A percentile compares a stretch with the other conserved stretches of the same genome.
phyloP scores from a whole-genome alignment of 1,140 invertebrate genomes.

The Sycophaga agraensis region DNA sequence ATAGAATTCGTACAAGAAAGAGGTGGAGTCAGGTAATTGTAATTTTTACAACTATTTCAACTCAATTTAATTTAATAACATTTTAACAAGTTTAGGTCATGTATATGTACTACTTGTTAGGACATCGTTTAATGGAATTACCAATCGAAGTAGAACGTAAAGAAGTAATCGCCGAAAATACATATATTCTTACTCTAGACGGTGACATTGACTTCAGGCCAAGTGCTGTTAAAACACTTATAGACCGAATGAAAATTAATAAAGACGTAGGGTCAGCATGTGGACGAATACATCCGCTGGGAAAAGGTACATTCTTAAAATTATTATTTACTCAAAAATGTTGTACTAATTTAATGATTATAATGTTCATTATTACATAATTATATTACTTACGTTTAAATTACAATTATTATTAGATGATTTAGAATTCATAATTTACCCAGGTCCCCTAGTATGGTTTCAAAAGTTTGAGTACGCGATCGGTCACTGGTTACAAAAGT shows the following conservation, averaged over 20 bases:
- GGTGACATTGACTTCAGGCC: constrained; percentile 93
- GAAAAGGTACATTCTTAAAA: constrained; percentile 60
- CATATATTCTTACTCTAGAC: constrained; percentile 86
- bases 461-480: constrained; percentile 93
- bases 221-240: constrained; percentile 77
- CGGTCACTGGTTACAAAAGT: constrained; percentile 93
- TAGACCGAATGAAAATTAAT: constrained; percentile 92
- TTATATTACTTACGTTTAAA: no score
- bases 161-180: constrained; percentile 80
- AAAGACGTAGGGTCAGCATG: constrained; percentile 85
- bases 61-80: not conserved
- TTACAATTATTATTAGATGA: no score
- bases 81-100: constrained; percentile 65
- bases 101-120: constrained; percentile 94
- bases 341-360: not conserved
- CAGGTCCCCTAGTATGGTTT: constrained; percentile 88
- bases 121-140: constrained; percentile 75
- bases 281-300: constrained; percentile 89
- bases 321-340: not conserved
- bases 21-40: constrained; percentile 69
- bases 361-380: constrained; percentile 1
- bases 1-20: constrained; percentile 83
- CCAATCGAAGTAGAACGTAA: constrained; percentile 71
- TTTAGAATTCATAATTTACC: no score
- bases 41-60: no score